Base-by-base conservation (phyloP, 2,797 vertebrate species). In the Phaenicophaeus curvirostris region DNA sequence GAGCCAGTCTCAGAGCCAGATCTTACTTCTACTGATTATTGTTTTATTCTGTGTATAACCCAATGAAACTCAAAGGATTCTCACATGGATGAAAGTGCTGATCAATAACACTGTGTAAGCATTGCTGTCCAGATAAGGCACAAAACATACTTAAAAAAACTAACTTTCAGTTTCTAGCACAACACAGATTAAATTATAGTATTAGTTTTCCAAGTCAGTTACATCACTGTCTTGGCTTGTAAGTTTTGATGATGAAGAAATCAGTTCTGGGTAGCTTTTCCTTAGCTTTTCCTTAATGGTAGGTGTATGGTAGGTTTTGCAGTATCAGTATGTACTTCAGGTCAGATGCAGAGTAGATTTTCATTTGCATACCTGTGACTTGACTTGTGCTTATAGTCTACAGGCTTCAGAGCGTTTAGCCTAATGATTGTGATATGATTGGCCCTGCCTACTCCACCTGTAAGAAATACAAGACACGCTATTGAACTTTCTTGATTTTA, bases 1-100 rank as follows among this genome's bases (percentile, higher is more conserved):
- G 83, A 93, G 76, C 93, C 92, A 93, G 89, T 89, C 62, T 91
- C 85, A 37, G 86, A 94, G 85, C 67, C 94, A 95, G 67, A 87
- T 42, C 82, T 83, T 90, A 51, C 88, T 90, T 66, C 58, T 54
- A 78, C 78, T 83, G 80, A 96, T 89, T 92, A 92, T 53, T 85
- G 89, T 86, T 96, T 93, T 93, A 92, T 96, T 93, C 74, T 92
- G 50, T 63, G 50, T 55, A 24, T 76, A 87, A 51, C 68, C 85
- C 84, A 86, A 8, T 27, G 83, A 91, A 95, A 95, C 81, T 85
- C 83, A 84, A 66, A 94, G 42, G 23, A 51, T 85, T 93, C 87
- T 91, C 85, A 89, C 72, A 78, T 39, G 82, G 83, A 91, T 87
- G 77, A 74, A 87, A 89, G 42, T 82, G 85, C 67, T 90, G 66